A percentile compares a stretch with the other conserved stretches of the same genome.
Conservation (phyloP, 2,113 vertebrate species). For the Pycnonotus jocosus region DNA sequence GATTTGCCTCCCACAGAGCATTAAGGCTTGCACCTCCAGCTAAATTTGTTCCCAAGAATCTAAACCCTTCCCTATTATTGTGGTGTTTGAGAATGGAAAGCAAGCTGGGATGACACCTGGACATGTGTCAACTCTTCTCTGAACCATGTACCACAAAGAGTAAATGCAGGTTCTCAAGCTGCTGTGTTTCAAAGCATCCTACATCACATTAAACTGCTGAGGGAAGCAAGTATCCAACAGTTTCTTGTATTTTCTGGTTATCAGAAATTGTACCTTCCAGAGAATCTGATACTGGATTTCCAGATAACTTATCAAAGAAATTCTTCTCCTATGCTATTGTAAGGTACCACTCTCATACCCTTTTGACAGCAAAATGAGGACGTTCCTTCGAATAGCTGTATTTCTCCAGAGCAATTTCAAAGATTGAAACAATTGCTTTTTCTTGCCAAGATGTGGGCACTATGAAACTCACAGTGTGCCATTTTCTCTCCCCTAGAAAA, state of each 20-base stretch:
- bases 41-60: background rate
- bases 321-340: background rate
- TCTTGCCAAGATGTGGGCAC: background rate
- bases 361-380: background rate
- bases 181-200: background rate
- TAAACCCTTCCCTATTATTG: background rate
- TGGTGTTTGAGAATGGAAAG: background rate
- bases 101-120: background rate
- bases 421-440: background rate
- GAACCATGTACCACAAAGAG: background rate
- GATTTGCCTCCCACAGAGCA: background rate
- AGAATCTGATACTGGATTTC: background rate
- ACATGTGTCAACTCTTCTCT: fast-evolving
- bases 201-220: background rate
- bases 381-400: background rate
- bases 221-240: background rate
- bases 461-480: background rate
- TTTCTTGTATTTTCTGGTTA: background rate
- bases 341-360: background rate
- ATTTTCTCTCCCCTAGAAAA: background rate
- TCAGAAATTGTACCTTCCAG: background rate
- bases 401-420: background rate
- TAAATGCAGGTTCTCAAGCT: background rate
- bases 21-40: background rate
- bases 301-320: background rate